Evolutionary conservation across 2,797 vertebrate genomes (phyloP), one percentile per base, ranked within the genome.

Genomic region (Micromesistius poutassou): DNA sequence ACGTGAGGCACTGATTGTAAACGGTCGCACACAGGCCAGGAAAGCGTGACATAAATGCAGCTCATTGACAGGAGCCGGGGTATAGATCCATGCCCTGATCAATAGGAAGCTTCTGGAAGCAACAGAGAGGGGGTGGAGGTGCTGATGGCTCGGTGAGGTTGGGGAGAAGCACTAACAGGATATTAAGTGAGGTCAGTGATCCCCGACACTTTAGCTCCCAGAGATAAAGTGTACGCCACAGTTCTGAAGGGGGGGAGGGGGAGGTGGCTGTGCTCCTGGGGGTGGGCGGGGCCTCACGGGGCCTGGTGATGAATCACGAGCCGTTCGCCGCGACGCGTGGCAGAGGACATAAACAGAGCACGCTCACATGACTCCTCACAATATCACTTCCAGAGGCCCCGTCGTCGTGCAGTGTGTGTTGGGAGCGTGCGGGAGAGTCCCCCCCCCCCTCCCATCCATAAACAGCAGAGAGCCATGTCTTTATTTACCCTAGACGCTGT

Each of bases 101-200:
- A 25, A 62, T 9, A 62, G 62, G 62, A 28, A 28, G 62, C n/a
- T 12, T 28, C 62, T 28, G 62, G 62, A 13, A 28, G 62, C 25
- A 8, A 8, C 55, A 6, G 25, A 1, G n/a, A 28, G 62, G 82
- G 70, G 76, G 82, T 77, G 19, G 73, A 82, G 84, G 77, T 75
- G 74, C 76, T 74, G 8, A 4, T 76, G 76, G 74, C 72, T 73
- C 76, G 73, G 71, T 77, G 79, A 78, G 70, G 70, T 76, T 76
- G 74, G 78, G 75, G n/a, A 71, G 83, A 84, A 75, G 79, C 78
- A 77, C 79, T 87, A 75, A 87, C 75, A 79, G 79, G 77, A 88
- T 87, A 87, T 90, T 85, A 87, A 76, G 78, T 66, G 68, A 78
- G 80, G 74, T 78, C 78, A 83, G 62, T 28, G 62, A 28, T 28